Evolutionary conservation across 2,113 vertebrate genomes (phyloP), one percentile per base, ranked within the genome.

Genomic region (Pipa parva): DNA sequence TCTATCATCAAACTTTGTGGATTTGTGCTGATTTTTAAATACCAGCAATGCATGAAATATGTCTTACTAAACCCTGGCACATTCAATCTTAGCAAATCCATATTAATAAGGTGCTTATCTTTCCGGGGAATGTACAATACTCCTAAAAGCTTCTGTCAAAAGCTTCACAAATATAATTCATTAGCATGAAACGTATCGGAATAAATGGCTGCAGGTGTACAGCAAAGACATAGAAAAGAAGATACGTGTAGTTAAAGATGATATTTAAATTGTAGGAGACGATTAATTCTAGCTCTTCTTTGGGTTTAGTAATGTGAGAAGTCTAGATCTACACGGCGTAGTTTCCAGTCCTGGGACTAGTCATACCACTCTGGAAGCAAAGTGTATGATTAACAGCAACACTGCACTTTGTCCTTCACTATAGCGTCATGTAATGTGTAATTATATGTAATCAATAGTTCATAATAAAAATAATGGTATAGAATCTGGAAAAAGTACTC

Each of bases 401-500:
- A n/a, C n/a, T n/a, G n/a, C n/a, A n/a, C n/a, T 36, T 36, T 7
- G 33, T 36, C 33, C 10, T 36, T 36, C 33, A 36, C 33, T 2
- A 11, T 11, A 33, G 11, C 31, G 11, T 9, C 11, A 33, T 7
- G 7, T 33, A 33, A 66, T 27, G 24, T 11, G 0, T 7, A 24
- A 26, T 26, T 29, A 52, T 60, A 31, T 28, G 7, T 21, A 64
- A 42, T 57, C 71, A 71, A 0, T 4, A 73, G 52, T 1, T 4
- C 0, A 13, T 63, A 15, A 59, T 63, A 50, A 45, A 63, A 70
- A 63, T 11, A 0, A n/a, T 48, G 42, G 15, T 68, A 27, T 29
- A 54, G n/a, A 42, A 63, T n/a, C 2, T 36, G 22, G 4, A 9
- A 1, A 51, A 37, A 33, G 72, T 59, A 98, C 95, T 98, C 82